Evolutionary conservation across 2,888 invertebrate genomes (phyloP).

Genomic region (Xylota segnis): DNA sequence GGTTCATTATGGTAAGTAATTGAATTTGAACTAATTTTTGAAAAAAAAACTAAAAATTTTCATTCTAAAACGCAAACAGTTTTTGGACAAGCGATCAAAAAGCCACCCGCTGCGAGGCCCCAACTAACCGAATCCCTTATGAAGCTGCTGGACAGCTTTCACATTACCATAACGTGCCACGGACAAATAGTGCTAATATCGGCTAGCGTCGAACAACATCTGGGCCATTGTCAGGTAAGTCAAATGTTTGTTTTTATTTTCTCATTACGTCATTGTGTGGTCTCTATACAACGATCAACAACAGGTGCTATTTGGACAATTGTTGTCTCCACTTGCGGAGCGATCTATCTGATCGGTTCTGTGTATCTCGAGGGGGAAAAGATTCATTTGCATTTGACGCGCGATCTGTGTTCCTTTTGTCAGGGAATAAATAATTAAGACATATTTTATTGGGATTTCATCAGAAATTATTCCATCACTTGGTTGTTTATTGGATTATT

Average conservation of each 20-base stretch:
- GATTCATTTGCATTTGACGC: conserved; percentile 27
- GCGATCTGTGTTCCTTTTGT: neutral
- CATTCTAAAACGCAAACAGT: conserved; percentile 80
- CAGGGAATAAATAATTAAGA: conserved; percentile 22
- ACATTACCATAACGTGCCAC: conserved; percentile 91
- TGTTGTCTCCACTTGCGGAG: neutral
- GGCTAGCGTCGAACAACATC: conserved; percentile 91
- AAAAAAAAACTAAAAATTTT: too few species aligned
- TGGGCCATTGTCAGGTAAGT: conserved; percentile 93
- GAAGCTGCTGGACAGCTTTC: conserved; percentile 91
- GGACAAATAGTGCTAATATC: conserved; percentile 95
- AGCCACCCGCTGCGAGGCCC: conserved; percentile 84
- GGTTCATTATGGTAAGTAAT: conserved; percentile 88
- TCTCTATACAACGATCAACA: conserved; percentile 3
- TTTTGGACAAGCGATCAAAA: conserved; percentile 86
- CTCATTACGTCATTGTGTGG: conserved; percentile 3
- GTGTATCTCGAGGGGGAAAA: neutral
- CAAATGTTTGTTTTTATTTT: conserved; percentile 6
- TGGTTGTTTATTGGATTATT: conserved; percentile 8
- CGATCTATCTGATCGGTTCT: neutral
- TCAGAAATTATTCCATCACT: conserved; percentile 12
- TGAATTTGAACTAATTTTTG: too few species aligned
- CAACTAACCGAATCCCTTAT: conserved; percentile 87
- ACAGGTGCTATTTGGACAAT: conserved; percentile 16
- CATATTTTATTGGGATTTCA: conserved; percentile 8